Base-by-base conservation (phyloP, 1,140 invertebrate genomes). In the Hypothenemus hampei region DNA sequence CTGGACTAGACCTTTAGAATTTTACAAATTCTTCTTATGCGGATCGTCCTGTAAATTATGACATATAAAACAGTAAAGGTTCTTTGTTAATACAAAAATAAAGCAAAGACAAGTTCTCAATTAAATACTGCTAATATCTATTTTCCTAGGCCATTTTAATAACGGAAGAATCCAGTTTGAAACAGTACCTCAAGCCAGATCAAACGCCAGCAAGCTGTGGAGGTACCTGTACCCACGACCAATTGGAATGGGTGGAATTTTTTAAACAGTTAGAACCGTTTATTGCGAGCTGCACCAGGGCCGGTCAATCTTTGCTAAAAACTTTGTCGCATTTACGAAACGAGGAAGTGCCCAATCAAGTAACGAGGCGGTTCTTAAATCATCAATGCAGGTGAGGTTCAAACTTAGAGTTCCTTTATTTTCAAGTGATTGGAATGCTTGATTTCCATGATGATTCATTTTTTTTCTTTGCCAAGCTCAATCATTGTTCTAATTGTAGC, bases 201-300 rank as follows among this genome's bases (percentile, higher is more conserved):
- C 70, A 77, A 58, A 65, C 76, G 33, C 79, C 75, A 46, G 70
- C 72, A 39, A 67, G 68, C 67, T 77, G 72, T 65, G 73, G 72
- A 41, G 75, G 77, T 56, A 68, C 69, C 29, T 68, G 70, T 58
- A 70, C 72, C 52, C 78, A 81, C 69, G 77, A 82, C 61, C 80
- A 81, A 57, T 58, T 73, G 37, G 77, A 78, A 65, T 83, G 80
- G 80, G 75, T 81, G 41, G 76, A 80, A 58, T 83, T 82, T 67
- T 82, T 81, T 68, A 77, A 77, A 71, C 75, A 77, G 63, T 60
- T 74, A 24, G 78, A 81, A 69, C 73, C 77, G 24, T 75, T 81
- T 58, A 64, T 75, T 36, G 65, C 61, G 8, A 66, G 69, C 23
- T 80, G 78, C 54, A 69, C 73, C 39, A 60, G 66, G 1, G 74